These are phyloP conservation scores for Drosophila formosana DNA, from an alignment of 2,888 invertebrate species.

Conservation along the genomic window DNA sequence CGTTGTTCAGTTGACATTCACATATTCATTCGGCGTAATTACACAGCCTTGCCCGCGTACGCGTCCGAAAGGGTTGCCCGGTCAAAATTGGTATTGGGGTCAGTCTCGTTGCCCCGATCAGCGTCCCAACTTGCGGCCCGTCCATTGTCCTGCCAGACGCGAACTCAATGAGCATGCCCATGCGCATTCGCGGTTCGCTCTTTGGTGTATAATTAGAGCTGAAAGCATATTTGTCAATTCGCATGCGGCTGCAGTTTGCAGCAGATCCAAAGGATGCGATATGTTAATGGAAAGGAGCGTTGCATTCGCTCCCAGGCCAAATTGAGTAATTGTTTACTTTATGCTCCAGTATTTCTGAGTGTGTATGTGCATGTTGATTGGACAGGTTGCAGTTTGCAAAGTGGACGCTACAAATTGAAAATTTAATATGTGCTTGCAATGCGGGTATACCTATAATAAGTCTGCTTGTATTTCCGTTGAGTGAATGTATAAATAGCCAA, in stretches of 20 bases:
- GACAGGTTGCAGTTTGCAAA: slow-evolving; percentile 15
- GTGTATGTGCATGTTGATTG: slow-evolving; percentile 1
- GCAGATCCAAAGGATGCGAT: slow-evolving; percentile 73
- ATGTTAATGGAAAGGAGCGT: slow-evolving; percentile 75
- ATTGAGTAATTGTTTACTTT: slow-evolving; percentile 71
- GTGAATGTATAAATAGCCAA: not conserved
- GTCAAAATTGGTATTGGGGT: slow-evolving; percentile 60
- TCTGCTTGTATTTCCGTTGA: not conserved
- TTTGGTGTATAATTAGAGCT: slow-evolving; percentile 71
- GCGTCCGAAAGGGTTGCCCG: slow-evolving; percentile 64
- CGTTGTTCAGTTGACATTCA: slow-evolving; percentile 69
- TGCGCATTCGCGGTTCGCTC: slow-evolving; percentile 38
- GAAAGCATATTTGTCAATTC: slow-evolving; percentile 80
- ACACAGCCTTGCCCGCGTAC: slow-evolving; percentile 45
- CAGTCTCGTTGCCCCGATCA: slow-evolving; percentile 34
- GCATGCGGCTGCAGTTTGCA: slow-evolving; percentile 42
- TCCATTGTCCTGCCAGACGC: slow-evolving; percentile 30
- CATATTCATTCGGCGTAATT: slow-evolving; percentile 74
- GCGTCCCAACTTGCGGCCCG: slow-evolving; percentile 12
- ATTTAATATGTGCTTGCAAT: slow-evolving; percentile 1
- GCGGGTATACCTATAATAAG: not conserved
- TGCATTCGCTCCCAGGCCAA: slow-evolving; percentile 43
- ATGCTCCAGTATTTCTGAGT: not conserved
- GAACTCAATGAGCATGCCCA: slow-evolving; percentile 63
- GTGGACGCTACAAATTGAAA: slow-evolving; percentile 13